Evolutionary conservation across 1,140 invertebrate species (phyloP).

Genomic region (Melipona quadrifasciata): DNA sequence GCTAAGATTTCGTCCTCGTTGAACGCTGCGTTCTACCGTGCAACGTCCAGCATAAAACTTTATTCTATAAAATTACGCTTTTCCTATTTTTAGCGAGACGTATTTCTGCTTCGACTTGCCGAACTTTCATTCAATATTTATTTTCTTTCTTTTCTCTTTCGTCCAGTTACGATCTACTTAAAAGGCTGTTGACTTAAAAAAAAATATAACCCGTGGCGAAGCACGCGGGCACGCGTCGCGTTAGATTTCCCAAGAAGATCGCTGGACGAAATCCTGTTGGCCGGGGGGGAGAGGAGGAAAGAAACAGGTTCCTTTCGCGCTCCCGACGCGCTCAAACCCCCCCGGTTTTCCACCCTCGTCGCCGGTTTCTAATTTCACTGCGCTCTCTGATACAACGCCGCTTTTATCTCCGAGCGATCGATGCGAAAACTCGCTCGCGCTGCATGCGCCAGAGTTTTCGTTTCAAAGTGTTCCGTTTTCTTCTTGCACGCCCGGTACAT

Average conservation of each 20-base stretch:
- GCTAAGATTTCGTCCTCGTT: not conserved
- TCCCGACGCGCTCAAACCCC: not conserved
- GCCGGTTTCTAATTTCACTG: slow-evolving; percentile 27
- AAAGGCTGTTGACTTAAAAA: not conserved
- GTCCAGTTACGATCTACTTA: not conserved
- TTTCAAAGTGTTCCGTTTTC: slow-evolving; percentile 33
- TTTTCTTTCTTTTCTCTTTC: no score
- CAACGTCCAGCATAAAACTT: not conserved
- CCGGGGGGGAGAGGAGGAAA: not conserved
- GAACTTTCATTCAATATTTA: no score
- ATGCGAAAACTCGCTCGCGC: slow-evolving; percentile 33
- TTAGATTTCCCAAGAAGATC: slow-evolving; percentile 14
- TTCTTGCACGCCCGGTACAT: not conserved
- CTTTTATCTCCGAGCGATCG: slow-evolving; percentile 42
- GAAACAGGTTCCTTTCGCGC: slow-evolving; percentile 14
- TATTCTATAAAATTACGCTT: no score
- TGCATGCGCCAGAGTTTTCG: slow-evolving; percentile 24
- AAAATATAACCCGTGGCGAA: not conserved
- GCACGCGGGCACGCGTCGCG: not conserved
- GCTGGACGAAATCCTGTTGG: slow-evolving; percentile 13
- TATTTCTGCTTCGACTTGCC: no score
- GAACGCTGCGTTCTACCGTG: not conserved
- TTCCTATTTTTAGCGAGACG: no score
- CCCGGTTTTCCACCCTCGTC: not conserved
- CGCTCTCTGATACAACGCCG: slow-evolving; percentile 13